Percentiles rank a stretch among this genome's conserved stretches.
Evolutionary conservation across 2,888 invertebrate genomes (phyloP).

Genomic region (Eristalinus aeneus): DNA sequence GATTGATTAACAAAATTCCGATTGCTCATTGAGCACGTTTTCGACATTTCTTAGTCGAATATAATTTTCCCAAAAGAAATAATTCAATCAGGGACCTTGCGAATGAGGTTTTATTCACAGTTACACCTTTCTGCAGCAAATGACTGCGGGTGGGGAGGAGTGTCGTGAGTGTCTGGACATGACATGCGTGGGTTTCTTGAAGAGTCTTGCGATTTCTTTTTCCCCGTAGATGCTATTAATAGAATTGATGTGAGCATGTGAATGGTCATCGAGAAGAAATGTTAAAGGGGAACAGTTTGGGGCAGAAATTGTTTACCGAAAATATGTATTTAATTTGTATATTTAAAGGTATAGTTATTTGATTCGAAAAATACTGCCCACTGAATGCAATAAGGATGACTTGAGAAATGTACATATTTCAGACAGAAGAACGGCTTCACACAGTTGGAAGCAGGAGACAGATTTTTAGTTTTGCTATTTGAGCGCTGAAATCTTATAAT

Average conservation of each 20-base stretch:
- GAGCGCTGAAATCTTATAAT: no score
- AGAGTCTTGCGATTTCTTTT: conserved; percentile 1
- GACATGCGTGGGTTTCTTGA: conserved; percentile 17
- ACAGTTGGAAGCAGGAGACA: no score
- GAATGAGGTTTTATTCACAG: conserved; percentile 29
- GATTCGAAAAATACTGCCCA: no score
- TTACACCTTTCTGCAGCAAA: conserved; percentile 40
- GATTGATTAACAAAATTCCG: conserved; percentile 71
- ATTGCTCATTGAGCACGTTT: conserved; percentile 71
- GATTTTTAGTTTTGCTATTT: no score
- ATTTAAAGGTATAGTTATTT: no score
- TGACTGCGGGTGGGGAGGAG: background rate
- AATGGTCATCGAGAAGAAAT: conserved; percentile 4
- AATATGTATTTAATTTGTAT: no score
- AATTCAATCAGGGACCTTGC: conserved; percentile 53
- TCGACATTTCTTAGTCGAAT: conserved; percentile 45
- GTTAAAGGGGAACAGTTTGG: background rate
- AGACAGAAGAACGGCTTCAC: no score
- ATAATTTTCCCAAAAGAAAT: conserved; percentile 37
- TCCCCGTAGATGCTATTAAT: conserved; percentile 45
- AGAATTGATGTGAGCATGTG: conserved; percentile 41
- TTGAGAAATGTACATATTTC: no score
- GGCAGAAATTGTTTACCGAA: background rate
- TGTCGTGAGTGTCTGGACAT: conserved; percentile 17
- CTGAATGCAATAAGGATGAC: no score